Conservation (phyloP, 2,888 invertebrate species). For the Eupithecia pulchellata region DNA sequence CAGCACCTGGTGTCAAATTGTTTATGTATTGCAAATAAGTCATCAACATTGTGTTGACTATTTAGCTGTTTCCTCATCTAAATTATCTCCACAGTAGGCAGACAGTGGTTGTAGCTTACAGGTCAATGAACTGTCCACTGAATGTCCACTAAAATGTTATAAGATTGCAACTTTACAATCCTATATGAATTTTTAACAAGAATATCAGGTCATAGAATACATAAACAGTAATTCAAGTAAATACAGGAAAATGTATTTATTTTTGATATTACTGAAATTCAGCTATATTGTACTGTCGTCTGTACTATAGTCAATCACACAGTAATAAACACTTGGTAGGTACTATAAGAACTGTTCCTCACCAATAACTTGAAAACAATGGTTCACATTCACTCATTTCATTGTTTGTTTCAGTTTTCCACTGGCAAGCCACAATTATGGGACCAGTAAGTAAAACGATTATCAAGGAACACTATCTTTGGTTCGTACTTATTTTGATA, state of each 20-base stretch:
- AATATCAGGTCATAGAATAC: not conserved
- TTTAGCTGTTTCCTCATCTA: not conserved
- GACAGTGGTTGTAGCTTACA: constrained; percentile 11
- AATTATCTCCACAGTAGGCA: not conserved
- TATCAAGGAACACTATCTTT: constrained; percentile 23
- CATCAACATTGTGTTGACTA: not conserved
- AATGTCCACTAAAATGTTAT: constrained; percentile 9
- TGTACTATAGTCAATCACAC: not conserved
- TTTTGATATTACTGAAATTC: not conserved
- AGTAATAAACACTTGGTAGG: not conserved
- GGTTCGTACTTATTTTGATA: constrained; percentile 25
- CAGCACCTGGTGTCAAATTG: constrained; percentile 38
- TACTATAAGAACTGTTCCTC: not conserved
- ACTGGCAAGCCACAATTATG: constrained; percentile 99
- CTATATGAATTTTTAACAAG: not conserved
- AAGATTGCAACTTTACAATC: not conserved
- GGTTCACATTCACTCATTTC: constrained; percentile 1
- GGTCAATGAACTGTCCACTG: constrained; percentile 19
- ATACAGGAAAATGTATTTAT: not conserved
- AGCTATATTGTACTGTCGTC: not conserved
- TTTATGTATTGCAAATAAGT: constrained; percentile 1
- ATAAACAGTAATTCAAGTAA: not conserved
- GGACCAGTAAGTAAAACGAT: constrained; percentile 95
- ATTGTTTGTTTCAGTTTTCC: constrained; percentile 94
- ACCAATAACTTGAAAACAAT: not conserved